Evolutionary conservation across 2,888 invertebrate species (phyloP).

Genomic region (Sycophila texana): DNA sequence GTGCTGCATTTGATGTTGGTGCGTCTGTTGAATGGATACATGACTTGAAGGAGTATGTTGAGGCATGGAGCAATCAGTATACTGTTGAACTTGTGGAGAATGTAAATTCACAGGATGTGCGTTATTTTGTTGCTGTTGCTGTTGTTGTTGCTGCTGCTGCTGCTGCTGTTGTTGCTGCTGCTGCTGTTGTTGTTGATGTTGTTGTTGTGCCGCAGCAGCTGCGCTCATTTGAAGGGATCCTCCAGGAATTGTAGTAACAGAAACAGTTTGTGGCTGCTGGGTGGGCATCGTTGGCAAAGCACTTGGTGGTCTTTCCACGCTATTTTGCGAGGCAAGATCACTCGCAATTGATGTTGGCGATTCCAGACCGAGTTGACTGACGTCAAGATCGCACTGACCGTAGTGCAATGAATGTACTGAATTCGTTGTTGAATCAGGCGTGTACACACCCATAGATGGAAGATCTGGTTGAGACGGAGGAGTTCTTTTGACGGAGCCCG

Average conservation of each 20-base stretch:
- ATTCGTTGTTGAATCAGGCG: slow-evolving; percentile 89
- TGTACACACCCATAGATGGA: slow-evolving; percentile 91
- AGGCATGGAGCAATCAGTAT: slow-evolving; percentile 84
- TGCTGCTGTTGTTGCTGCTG: slow-evolving; percentile 76
- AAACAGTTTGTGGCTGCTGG: slow-evolving; percentile 32
- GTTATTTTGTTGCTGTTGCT: slow-evolving; percentile 63
- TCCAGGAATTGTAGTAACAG: slow-evolving; percentile 48
- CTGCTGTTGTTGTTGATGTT: slow-evolving; percentile 69
- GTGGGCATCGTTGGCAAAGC: slow-evolving; percentile 76
- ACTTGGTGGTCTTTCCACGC: slow-evolving; percentile 81
- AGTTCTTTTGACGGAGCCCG: slow-evolving; percentile 76
- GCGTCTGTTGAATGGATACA: slow-evolving; percentile 65
- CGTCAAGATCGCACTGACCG: slow-evolving; percentile 88
- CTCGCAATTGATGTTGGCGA: slow-evolving; percentile 93
- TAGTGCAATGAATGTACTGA: slow-evolving; percentile 89
- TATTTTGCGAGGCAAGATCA: slow-evolving; percentile 87
- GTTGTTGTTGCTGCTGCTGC: slow-evolving; percentile 72
- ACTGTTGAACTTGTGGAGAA: slow-evolving; percentile 74
- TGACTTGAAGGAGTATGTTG: slow-evolving; percentile 78
- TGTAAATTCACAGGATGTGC: slow-evolving; percentile 60
- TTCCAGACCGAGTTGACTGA: slow-evolving; percentile 89
- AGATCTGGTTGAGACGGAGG: slow-evolving; percentile 79
- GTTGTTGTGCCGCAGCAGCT: slow-evolving; percentile 61
- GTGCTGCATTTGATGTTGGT: slow-evolving; percentile 69
- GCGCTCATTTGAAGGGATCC: slow-evolving; percentile 63